Percentiles rank a stretch among this genome's conserved stretches.
Evolutionary conservation across 2,888 invertebrate genomes (phyloP).

Genomic region (Mechanitis messenoides): DNA sequence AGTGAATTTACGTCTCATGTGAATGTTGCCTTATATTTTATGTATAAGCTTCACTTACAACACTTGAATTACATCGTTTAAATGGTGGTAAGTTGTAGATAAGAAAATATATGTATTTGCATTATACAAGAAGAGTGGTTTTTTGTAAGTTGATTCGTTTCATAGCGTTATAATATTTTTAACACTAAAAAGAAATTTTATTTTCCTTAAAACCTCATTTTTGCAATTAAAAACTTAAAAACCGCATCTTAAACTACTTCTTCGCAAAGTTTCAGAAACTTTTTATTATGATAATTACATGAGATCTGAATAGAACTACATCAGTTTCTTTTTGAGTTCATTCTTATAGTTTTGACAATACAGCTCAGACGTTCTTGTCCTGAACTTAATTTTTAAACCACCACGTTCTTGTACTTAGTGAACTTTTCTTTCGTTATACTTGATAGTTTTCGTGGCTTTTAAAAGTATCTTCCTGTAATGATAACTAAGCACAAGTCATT

Average conservation of each 20-base stretch:
- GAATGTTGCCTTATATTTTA: too few species aligned
- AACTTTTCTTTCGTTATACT: slow-evolving; percentile 1
- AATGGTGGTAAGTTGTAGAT: too few species aligned
- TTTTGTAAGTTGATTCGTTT: too few species aligned
- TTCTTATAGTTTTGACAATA: slow-evolving; percentile 10
- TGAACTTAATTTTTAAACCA: not conserved
- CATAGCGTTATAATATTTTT: too few species aligned
- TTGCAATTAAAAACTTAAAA: too few species aligned
- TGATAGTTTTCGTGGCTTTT: not conserved
- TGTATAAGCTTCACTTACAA: too few species aligned
- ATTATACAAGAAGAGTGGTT: too few species aligned
- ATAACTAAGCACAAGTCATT: not conserved
- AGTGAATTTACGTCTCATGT: too few species aligned
- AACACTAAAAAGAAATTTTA: too few species aligned
- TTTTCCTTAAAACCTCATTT: too few species aligned
- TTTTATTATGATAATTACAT: slow-evolving; percentile 23
- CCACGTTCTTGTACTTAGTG: slow-evolving; percentile 1
- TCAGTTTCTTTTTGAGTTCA: slow-evolving; percentile 17
- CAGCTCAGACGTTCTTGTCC: slow-evolving; percentile 2
- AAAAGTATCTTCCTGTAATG: not conserved
- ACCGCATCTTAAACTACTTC: slow-evolving; percentile 19
- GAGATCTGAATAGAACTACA: slow-evolving; percentile 13
- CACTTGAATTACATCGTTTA: too few species aligned
- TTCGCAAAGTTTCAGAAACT: slow-evolving; percentile 17
- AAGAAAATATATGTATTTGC: too few species aligned